Evolutionary conservation across 2,888 invertebrate species (phyloP), one percentile per base, ranked within the genome.

Genomic region (Sphecodes monilicornis): DNA sequence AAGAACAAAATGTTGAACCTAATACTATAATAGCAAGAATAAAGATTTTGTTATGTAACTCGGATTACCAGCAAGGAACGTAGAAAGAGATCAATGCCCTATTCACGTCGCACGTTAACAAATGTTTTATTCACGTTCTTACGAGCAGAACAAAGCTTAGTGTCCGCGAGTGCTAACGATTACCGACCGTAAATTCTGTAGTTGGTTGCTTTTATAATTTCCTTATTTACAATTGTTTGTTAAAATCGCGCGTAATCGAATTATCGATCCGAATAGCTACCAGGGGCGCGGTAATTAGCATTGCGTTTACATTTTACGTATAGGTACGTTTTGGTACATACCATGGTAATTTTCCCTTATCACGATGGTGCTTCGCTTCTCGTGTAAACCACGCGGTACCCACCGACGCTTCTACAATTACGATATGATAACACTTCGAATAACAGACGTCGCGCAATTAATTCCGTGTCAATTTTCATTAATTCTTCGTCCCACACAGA

Each of bases 281-380:
- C 70, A 10, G 73, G 39, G 64, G 13, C 8, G 6, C 29, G 29
- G 54, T 66, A 76, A 85, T 85, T 80, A 85, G 84, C 74, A 84
- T 85, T 84, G 60, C 77, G 71, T 60, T 77, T 73, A 10, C 66
- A 80, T 85, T 85, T 84, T 76, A 70, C 69, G 64, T 76, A 50
- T 75, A 74, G n/a, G n/a, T 22, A 74, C 26, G 41, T 50, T 32
- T 32, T 32, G 64, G 66, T 82, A 74, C 70, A 70, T 18, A 39
- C 26, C 22, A 32, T 57, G 73, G 77, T 84, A 80, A 85, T 84
- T 85, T 80, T 84, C 80, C 71, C 85, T 84, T 84, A 85, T 85
- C 85, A 50, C 70, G 74, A 80, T 75, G 74, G 50, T 71, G 70
- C 85, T 60, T 32, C 43, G 60, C 41, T 83, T 76, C 73, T 57